phyloP scores from a whole-genome alignment of 64 coral and sea anemone species.

The Astreopora myriophthalma region DNA sequence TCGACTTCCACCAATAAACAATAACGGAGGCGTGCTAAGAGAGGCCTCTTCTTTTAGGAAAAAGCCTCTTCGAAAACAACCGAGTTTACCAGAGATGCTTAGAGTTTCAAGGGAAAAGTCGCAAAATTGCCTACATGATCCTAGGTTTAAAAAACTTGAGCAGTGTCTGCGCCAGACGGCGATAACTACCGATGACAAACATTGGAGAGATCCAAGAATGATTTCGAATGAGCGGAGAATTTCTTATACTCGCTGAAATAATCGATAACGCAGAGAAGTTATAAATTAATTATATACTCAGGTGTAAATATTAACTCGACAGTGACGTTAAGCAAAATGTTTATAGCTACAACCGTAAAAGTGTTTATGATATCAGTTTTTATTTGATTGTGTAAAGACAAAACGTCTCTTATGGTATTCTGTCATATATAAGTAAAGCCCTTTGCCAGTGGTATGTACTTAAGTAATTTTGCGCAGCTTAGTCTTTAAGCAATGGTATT shows the following conservation, averaged over 20 bases:
- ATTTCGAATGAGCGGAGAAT: background rate
- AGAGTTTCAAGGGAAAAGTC: constrained; percentile 82
- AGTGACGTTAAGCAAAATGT: background rate
- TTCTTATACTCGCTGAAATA: background rate
- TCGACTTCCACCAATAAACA: constrained; percentile 1
- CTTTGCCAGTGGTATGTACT: background rate
- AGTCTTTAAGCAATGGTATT: background rate
- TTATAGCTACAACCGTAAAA: background rate
- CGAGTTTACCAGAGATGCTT: constrained; percentile 81
- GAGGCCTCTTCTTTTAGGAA: background rate
- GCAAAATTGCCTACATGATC: constrained; percentile 71
- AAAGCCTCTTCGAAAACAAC: constrained; percentile 26
- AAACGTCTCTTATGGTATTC: background rate
- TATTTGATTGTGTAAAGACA: background rate
- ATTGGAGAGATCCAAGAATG: background rate
- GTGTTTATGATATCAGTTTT: background rate
- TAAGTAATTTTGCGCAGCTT: background rate
- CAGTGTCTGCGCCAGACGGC: constrained; percentile 42
- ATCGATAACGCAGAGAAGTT: background rate
- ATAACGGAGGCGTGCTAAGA: background rate
- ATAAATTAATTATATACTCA: background rate
- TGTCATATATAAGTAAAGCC: background rate
- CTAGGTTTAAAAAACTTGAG: constrained; percentile 88
- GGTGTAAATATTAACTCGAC: background rate
- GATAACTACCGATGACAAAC: background rate